phyloP scores from a whole-genome alignment of 2,888 invertebrate genomes.

The Linyphia triangularis region DNA sequence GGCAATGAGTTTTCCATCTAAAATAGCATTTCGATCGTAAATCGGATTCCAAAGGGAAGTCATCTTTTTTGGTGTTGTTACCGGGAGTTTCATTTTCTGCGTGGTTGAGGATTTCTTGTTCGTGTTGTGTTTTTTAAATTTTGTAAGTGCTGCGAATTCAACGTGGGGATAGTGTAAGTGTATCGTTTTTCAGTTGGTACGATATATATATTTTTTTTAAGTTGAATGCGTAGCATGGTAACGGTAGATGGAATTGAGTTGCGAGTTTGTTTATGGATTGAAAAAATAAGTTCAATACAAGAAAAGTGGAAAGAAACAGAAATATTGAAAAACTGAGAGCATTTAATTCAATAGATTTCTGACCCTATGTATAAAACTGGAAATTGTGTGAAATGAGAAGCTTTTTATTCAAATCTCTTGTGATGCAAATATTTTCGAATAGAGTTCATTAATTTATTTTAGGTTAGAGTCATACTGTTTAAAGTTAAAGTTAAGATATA shows the following conservation, averaged over 20 bases:
- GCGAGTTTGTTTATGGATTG: neutral
- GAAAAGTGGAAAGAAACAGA: neutral
- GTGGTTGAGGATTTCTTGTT: neutral
- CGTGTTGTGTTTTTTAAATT: conserved; percentile 15
- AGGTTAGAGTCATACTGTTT: no score
- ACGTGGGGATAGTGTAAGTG: neutral
- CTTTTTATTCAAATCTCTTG: no score
- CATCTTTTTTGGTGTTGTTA: conserved; percentile 10
- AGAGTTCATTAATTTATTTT: no score
- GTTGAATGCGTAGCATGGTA: neutral
- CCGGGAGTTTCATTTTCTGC: conserved; percentile 20
- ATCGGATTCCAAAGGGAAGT: neutral
- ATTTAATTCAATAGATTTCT: no score
- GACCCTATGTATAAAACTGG: no score
- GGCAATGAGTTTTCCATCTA: conserved; percentile 47
- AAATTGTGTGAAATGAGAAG: no score
- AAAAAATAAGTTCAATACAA: neutral
- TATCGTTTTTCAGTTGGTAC: neutral
- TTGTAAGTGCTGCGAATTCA: neutral
- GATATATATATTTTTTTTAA: neutral
- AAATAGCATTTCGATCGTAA: conserved; percentile 58
- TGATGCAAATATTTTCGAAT: no score
- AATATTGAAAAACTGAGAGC: neutral
- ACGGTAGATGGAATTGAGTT: neutral
- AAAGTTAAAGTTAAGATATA: no score